Evolutionary conservation across 92 coral and sea anemone species (phyloP), one percentile per base, ranked within the genome.

Genomic region (Phenganax marumi): DNA sequence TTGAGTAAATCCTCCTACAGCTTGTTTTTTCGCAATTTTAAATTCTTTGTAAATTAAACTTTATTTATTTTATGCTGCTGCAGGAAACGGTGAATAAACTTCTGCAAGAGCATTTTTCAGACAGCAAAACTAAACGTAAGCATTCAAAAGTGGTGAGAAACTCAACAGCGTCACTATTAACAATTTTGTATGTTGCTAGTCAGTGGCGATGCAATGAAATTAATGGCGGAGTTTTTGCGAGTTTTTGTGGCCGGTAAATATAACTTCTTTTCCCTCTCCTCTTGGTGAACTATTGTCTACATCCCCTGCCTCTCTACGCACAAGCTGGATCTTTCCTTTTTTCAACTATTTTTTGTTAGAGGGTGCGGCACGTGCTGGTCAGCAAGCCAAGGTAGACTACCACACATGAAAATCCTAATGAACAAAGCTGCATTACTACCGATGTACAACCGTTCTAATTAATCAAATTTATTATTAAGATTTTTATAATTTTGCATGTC

Each of bases 71-170:
- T 33, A 33, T 33, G 43, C 43, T 33, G 43, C 43, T 33, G 43
- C 87, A 93, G 97, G 93, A 88, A 77, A 93, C 97, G 23, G 92
- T 91, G 50, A 88, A 85, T 69, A 93, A 91, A 72, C 88, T 93
- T 16, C 85, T 93, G 26, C 92, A 90, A 47, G 86, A 83, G 58
- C 89, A 89, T 54, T 93, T 91, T 75, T 90, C 81, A 14, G 97
- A 93, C 43, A 84, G 91, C 75, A 91, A 91, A 74, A 93, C 97
- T 53, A 93, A 91, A 90, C 86, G 97, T 93, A 71, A 76, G 90
- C 16, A 6, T 16, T 25, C 26, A 68, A 13, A 6, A 6, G 23
- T 70, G 53, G 4, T 70, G 47, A 70, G 23, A 43, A 26, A 33
- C 39, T 13, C 23, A 39, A 22, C 3, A 10, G n/a, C 10, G 53